Percentiles rank a stretch among this genome's conserved stretches.
phyloP scores from a whole-genome alignment of 2,888 invertebrate species.

The Sceliomorpha sp. region DNA sequence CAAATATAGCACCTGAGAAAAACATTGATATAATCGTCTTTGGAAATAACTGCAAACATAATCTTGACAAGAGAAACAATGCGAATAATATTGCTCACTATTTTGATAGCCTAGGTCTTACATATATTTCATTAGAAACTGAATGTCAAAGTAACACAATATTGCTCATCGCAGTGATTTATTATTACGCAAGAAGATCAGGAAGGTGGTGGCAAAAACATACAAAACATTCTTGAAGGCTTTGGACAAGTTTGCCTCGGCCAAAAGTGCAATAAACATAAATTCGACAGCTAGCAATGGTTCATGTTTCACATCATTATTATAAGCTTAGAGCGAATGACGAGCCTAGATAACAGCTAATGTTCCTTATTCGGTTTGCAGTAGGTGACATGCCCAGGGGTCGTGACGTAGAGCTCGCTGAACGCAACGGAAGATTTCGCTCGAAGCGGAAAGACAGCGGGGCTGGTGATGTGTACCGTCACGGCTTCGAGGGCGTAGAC shows the following conservation, averaged over 20 bases:
- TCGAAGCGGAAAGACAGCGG: constrained; percentile 74
- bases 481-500: constrained; percentile 66
- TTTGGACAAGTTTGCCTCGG: constrained; percentile 45
- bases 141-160: constrained; percentile 2
- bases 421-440: constrained; percentile 79
- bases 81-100: too few species aligned
- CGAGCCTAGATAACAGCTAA: background rate
- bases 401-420: constrained; percentile 76
- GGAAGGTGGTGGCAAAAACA: constrained; percentile 51
- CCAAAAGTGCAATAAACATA: constrained; percentile 41
- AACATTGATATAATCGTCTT: too few species aligned
- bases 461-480: constrained; percentile 69
- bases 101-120: too few species aligned
- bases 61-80: too few species aligned
- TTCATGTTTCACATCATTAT: constrained; percentile 40
- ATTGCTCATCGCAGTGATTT: constrained; percentile 44
- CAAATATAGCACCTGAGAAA: too few species aligned
- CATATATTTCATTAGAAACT: too few species aligned
- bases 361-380: constrained; percentile 40
- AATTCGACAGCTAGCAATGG: constrained; percentile 44
- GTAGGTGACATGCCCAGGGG: constrained; percentile 81
- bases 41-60: too few species aligned
- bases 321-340: too few species aligned
- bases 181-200: constrained; percentile 48
- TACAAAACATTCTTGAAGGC: constrained; percentile 50